A percentile compares a stretch with the other conserved stretches of the same genome.
Conservation (phyloP, 2,888 invertebrate genomes). For the Volucella bombylans region DNA sequence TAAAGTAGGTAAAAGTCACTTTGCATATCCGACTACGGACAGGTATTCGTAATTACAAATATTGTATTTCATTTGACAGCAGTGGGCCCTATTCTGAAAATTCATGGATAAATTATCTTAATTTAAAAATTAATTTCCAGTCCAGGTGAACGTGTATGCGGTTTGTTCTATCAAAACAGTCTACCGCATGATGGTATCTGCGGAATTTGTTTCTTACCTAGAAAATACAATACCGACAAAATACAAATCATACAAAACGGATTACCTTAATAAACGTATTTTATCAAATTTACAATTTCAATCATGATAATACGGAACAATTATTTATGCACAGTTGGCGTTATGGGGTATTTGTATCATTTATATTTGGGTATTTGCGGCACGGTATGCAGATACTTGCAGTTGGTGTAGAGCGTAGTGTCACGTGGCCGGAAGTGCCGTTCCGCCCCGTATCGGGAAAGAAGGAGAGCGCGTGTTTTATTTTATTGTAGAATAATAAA, state of each 20-base stretch:
- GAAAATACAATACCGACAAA: background rate
- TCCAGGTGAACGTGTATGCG: background rate
- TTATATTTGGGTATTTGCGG: background rate
- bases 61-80: constrained; percentile 7
- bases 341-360: background rate
- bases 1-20: background rate
- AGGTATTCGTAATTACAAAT: constrained; percentile 12
- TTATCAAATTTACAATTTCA: constrained; percentile 72
- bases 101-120: constrained; percentile 41
- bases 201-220: constrained; percentile 9
- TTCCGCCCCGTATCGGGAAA: too few relatives aligned
- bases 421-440: constrained; percentile 40
- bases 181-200: constrained; percentile 37
- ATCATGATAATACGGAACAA: constrained; percentile 68
- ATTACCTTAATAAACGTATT: constrained; percentile 65
- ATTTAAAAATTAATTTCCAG: constrained; percentile 53
- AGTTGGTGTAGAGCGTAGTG: background rate
- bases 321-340: constrained; percentile 59
- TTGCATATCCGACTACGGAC: background rate
- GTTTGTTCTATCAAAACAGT: constrained; percentile 18
- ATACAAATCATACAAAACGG: constrained; percentile 60
- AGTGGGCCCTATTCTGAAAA: constrained; percentile 12
- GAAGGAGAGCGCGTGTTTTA: background rate
- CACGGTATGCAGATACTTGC: constrained; percentile 19
- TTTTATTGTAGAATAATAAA: constrained; percentile 61